Evolutionary conservation across 2,888 invertebrate genomes (phyloP).

Genomic region (Caenorhabditis sulstoni): DNA sequence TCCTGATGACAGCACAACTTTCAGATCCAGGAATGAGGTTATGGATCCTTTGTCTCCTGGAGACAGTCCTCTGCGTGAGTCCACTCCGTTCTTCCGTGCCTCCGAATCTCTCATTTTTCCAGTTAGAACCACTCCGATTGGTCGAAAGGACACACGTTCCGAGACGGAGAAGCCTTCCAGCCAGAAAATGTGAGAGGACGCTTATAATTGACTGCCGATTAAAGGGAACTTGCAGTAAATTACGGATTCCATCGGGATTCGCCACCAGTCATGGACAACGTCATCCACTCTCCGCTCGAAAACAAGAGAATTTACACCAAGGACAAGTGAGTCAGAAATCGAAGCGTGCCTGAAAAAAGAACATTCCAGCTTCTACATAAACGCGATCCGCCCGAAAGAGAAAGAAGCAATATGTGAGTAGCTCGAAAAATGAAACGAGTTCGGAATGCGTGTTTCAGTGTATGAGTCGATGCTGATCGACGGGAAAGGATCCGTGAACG

Average conservation of each 20-base stretch:
- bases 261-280: conserved; percentile 57
- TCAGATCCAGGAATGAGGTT: conserved; percentile 37
- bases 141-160: conserved; percentile 44
- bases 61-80: conserved; percentile 34
- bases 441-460: conserved; percentile 33
- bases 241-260: conserved; percentile 56
- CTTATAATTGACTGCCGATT: not conserved
- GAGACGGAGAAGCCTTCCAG: conserved; percentile 37
- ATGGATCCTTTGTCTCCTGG: conserved; percentile 24
- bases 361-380: conserved; percentile 56
- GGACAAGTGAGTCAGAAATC: conserved; percentile 40
- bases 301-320: conserved; percentile 57
- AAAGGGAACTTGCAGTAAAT: conserved; percentile 36
- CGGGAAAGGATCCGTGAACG: conserved; percentile 55
- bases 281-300: conserved; percentile 54
- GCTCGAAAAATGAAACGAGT: no score
- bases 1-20: conserved; percentile 10
- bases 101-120: not conserved
- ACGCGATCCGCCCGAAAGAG: conserved; percentile 50
- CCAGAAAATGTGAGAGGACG: conserved; percentile 34
- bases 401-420: conserved; percentile 50
- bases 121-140: conserved; percentile 45
- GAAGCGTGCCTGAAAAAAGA: not conserved
- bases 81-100: not conserved
- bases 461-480: conserved; percentile 60